Base-by-base conservation (phyloP, 2,888 invertebrate species). In the Scrobipalpa costella region DNA sequence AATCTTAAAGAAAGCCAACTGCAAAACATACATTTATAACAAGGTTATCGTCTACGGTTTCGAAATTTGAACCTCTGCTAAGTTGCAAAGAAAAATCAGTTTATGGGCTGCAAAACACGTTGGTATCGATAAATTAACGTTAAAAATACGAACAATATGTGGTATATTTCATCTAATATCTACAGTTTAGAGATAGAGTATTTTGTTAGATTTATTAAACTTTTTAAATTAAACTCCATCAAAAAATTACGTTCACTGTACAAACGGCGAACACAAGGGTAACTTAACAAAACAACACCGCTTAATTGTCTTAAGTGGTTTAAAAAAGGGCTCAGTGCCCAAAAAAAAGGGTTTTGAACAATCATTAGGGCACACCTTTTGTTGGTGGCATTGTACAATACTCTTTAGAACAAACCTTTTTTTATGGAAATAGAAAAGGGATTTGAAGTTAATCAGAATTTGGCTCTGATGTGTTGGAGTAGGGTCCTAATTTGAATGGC, bases 301-400 rank as follows among this genome's bases (percentile, higher is more conserved):
- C 73, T 80, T 83, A 84, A 85, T 86, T 85, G 84, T 86, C 81
- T 83, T 82, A 82, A 84, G 83, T 81, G 84, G 73, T 78, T 71
- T 71, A 74, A 77, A 82, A 81, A 80, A 77, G 70, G 74, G n/a
- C 15, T 6, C 3, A 55, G 11, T 27, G 13, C 33, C 17, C 21
- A 67, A 73, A 75, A 74, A 71, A 73, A 74, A 65, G 66, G 57
- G 71, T 70, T 78, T 79, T 78, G 75, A 77, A 77, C 75, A 73
- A 57, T 17, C 66, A 68, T 71, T 68, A 68, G 72, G 72, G 73
- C 71, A 68, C 68, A 66, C 70, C 75, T 73, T 76, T 83, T 84
- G 81, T 83, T 73, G 75, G 76, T 75, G 73, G 73, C 70, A 75
- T 71, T 77, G 71, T 67, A 67, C 66, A 67, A 59, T 57, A 66